A percentile compares a stretch with the other conserved stretches of the same genome.
Conservation (phyloP, 2,113 vertebrate species). For the Xenus cinereus region DNA sequence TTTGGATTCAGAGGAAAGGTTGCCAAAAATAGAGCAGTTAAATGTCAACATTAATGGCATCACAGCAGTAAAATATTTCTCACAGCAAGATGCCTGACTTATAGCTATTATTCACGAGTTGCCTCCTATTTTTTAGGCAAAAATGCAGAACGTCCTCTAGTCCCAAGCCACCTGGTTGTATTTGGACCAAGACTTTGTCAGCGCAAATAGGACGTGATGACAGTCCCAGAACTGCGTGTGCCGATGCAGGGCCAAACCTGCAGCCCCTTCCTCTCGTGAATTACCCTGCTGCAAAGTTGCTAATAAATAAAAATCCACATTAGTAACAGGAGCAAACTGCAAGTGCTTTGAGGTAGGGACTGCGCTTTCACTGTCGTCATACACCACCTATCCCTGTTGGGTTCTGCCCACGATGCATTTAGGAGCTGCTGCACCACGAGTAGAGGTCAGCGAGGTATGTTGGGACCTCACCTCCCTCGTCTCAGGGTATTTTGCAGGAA, state of each 20-base stretch:
- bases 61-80: conserved; percentile 40
- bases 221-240: not conserved
- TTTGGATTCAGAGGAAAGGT: conserved; percentile 63
- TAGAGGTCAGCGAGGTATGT: not conserved
- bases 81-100: conserved; percentile 10
- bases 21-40: conserved; percentile 73
- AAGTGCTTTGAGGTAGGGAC: not conserved
- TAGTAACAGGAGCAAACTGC: not conserved
- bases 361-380: not conserved
- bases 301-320: not conserved
- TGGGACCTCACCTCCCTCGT: not conserved
- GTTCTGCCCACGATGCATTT: not conserved
- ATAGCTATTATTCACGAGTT: not conserved
- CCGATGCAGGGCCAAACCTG: not conserved
- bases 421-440: not conserved
- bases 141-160: not conserved
- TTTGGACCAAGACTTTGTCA: not conserved
- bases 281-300: not conserved
- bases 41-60: conserved; percentile 69
- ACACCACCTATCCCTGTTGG: accelerated
- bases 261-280: not conserved
- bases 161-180: not conserved
- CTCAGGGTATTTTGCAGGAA: not conserved
- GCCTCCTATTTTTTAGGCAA: not conserved
- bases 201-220: not conserved